Evolutionary conservation across 2,888 invertebrate species (phyloP).

Genomic region (Microctonus brassicae): DNA sequence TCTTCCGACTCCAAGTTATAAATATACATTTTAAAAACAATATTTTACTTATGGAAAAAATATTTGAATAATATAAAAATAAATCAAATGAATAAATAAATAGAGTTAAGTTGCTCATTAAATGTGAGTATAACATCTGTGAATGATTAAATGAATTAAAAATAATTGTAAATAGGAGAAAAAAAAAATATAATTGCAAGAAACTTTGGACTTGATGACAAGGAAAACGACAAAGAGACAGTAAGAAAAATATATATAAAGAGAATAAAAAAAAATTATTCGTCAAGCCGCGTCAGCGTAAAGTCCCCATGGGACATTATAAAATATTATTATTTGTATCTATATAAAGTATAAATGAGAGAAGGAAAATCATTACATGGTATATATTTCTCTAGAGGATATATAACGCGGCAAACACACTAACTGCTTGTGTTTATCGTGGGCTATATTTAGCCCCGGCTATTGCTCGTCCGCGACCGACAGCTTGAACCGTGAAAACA

Average conservation of each 20-base stretch:
- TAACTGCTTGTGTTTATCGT: conserved; percentile 66
- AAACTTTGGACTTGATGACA: not conserved
- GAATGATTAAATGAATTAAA: not conserved
- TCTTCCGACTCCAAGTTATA: no score
- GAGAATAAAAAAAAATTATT: not conserved
- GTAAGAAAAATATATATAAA: no score
- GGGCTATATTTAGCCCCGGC: conserved; percentile 64
- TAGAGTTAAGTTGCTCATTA: no score
- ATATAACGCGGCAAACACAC: conserved; percentile 52
- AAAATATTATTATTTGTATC: not conserved
- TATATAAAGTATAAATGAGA: not conserved
- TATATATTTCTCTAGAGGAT: conserved; percentile 46
- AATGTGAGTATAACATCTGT: no score
- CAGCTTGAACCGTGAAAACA: conserved; percentile 46
- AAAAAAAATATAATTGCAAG: not conserved
- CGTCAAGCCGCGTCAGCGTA: not conserved
- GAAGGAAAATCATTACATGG: conserved; percentile 9
- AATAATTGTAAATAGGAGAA: no score
- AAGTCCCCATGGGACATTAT: not conserved
- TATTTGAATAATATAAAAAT: no score
- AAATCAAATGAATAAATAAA: no score
- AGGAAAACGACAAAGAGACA: not conserved
- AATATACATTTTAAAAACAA: no score
- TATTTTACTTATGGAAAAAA: no score
- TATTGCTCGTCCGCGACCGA: conserved; percentile 62